Evolutionary conservation across 2,797 vertebrate genomes (phyloP).

Genomic region (Peromyscus eremicus): DNA sequence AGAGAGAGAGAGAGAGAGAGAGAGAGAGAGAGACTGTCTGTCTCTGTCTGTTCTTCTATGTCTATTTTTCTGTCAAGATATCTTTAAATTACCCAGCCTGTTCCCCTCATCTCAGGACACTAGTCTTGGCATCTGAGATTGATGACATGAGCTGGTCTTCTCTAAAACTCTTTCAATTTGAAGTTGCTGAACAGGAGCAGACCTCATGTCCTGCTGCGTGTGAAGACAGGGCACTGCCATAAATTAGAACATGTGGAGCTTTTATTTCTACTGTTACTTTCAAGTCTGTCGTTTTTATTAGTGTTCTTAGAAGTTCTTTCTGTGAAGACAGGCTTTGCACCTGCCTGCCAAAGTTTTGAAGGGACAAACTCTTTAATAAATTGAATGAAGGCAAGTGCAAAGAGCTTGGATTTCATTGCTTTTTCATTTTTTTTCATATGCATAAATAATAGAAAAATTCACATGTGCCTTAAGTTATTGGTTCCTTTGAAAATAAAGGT

Average conservation of each 20-base stretch:
- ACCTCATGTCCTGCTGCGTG: neutral
- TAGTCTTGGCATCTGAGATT: neutral
- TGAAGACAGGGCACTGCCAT: neutral
- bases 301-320: slow-evolving; percentile 48
- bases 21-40: neutral
- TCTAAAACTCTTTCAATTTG: slow-evolving; percentile 37
- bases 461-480: slow-evolving; percentile 30
- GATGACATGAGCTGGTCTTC: neutral
- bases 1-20: neutral
- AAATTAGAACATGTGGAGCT: slow-evolving; percentile 48
- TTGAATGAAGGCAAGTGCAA: slow-evolving; percentile 27
- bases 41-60: neutral
- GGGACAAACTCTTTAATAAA: slow-evolving; percentile 42
- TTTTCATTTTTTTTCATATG: slow-evolving; percentile 47
- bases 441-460: slow-evolving; percentile 35
- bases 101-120: neutral
- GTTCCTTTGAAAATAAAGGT: neutral
- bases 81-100: neutral
- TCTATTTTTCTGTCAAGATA: neutral
- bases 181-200: neutral
- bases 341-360: slow-evolving; percentile 55
- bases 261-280: slow-evolving; percentile 68
- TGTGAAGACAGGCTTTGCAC: slow-evolving; percentile 60
- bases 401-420: slow-evolving; percentile 10
- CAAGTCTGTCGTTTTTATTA: slow-evolving; percentile 67